These are phyloP conservation scores for Mico argentatus DNA, from an alignment of 2,797 vertebrate genomes.

Conservation along the genomic window DNA sequence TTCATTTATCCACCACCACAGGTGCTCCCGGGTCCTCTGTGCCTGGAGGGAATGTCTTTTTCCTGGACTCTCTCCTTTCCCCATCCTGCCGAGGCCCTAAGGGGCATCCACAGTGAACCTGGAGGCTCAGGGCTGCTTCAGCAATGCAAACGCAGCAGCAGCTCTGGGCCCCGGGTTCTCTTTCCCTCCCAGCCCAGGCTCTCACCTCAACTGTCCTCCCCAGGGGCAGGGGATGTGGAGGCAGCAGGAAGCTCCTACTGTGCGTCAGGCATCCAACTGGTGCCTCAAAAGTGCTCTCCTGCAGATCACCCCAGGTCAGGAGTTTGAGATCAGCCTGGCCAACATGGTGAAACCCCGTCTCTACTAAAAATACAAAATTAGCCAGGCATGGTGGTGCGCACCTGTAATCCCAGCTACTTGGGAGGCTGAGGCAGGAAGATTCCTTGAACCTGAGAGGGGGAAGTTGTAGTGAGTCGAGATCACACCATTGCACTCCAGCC, in stretches of 20 bases:
- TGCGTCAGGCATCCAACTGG: background rate
- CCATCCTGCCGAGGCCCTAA: background rate
- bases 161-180: background rate
- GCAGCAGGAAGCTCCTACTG: too few relatives aligned
- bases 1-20: background rate
- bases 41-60: background rate
- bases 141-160: background rate
- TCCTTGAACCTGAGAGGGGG: too few relatives aligned
- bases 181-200: background rate
- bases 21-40: background rate
- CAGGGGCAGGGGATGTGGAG: fast-evolving
- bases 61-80: background rate
- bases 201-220: too few relatives aligned
- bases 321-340: too few relatives aligned
- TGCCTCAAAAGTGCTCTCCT: fast-evolving
- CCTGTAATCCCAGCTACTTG: too few relatives aligned
- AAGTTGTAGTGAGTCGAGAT: too few relatives aligned
- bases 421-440: too few relatives aligned
- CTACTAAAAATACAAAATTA: too few relatives aligned
- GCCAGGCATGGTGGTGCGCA: too few relatives aligned
- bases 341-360: too few relatives aligned
- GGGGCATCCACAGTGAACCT: background rate
- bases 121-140: background rate
- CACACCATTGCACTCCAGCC: too few relatives aligned
- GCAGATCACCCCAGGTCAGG: too few relatives aligned